Evolutionary conservation across 1,140 invertebrate genomes (phyloP).

Genomic region (Drosophila simulans): DNA sequence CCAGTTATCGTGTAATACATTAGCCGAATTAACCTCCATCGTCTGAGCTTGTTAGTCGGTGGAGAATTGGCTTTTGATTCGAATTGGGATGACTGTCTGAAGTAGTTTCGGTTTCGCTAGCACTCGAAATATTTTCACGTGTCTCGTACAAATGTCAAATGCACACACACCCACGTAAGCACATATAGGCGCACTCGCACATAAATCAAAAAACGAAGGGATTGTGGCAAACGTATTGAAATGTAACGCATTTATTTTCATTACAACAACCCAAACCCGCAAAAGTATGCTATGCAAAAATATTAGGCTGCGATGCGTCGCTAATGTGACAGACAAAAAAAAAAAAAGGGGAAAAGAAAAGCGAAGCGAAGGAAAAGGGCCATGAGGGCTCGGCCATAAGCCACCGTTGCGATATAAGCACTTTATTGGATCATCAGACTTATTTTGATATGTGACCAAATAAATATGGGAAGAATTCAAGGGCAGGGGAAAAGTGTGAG

Average conservation of each 20-base stretch:
- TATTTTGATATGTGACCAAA: slow-evolving; percentile 79
- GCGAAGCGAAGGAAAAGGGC: neutral
- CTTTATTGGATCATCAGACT: slow-evolving; percentile 83
- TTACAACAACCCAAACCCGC: slow-evolving; percentile 58
- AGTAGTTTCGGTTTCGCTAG: slow-evolving; percentile 56
- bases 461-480: slow-evolving; percentile 23
- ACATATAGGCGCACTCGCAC: slow-evolving; percentile 16
- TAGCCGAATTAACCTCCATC: neutral
- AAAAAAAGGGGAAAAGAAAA: neutral
- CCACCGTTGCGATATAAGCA: slow-evolving; percentile 76
- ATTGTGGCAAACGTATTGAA: slow-evolving; percentile 69
- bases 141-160: slow-evolving; percentile 77
- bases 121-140: slow-evolving; percentile 79
- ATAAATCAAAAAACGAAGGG: slow-evolving; percentile 66
- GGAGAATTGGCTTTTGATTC: slow-evolving; percentile 1
- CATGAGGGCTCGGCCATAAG: slow-evolving; percentile 45
- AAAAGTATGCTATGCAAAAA: slow-evolving; percentile 75
- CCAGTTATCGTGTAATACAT: too few species aligned
- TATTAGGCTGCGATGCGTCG: slow-evolving; percentile 24
- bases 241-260: slow-evolving; percentile 83
- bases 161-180: slow-evolving; percentile 20
- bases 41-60: neutral
- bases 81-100: slow-evolving; percentile 47
- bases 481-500: neutral
- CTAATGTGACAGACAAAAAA: slow-evolving; percentile 39